Percentiles rank a stretch among this genome's conserved stretches.
These are phyloP conservation scores for Alligator mississippiensis DNA, from an alignment of 2,113 vertebrate genomes.

Conservation along the genomic window DNA sequence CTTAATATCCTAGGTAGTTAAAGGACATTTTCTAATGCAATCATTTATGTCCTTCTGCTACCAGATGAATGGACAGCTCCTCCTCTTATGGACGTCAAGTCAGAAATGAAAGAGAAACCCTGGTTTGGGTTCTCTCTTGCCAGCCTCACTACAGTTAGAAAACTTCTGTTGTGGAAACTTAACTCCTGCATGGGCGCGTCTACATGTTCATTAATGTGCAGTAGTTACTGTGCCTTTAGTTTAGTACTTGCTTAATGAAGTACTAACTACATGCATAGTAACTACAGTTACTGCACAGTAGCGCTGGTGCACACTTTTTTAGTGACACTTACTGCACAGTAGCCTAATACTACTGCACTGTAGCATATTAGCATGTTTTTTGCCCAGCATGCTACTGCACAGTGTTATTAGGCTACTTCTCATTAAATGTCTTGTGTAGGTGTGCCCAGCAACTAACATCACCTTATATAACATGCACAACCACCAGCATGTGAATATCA, in stretches of 20 bases:
- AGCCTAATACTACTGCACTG: too few relatives aligned
- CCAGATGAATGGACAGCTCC: not conserved
- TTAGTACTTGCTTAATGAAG: too few relatives aligned
- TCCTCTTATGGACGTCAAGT: not conserved
- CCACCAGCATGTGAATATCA: conserved; percentile 16
- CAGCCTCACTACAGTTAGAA: not conserved
- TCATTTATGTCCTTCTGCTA: not conserved
- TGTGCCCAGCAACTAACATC: too few relatives aligned
- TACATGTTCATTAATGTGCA: not conserved
- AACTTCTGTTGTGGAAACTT: not conserved
- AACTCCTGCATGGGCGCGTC: not conserved
- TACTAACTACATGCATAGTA: too few relatives aligned
- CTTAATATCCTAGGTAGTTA: not conserved
- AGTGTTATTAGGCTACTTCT: too few relatives aligned
- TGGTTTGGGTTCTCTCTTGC: not conserved
- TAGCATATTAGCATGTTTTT: too few relatives aligned
- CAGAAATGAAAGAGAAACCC: not conserved
- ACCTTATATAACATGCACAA: not conserved
- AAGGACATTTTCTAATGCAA: not conserved
- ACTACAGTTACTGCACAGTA: too few relatives aligned
- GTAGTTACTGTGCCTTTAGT: too few relatives aligned
- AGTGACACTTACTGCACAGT: too few relatives aligned
- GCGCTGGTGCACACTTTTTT: too few relatives aligned
- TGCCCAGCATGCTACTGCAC: too few relatives aligned
- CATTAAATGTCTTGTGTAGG: too few relatives aligned